Base-by-base conservation (phyloP, 2,888 invertebrate species). In the Phengaris arion region DNA sequence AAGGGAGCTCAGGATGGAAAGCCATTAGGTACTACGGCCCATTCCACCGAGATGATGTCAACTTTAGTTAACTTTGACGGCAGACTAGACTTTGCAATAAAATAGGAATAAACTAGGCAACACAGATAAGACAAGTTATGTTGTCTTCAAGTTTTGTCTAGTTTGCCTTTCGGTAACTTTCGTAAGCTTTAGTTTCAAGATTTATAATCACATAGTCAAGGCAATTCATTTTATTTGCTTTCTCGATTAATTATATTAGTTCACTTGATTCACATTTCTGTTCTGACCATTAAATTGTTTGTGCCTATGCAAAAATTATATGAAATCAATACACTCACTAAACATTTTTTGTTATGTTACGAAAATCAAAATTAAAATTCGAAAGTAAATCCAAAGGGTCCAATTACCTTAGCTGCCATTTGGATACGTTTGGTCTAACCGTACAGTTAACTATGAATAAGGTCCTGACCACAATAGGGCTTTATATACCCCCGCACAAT, bases 401-500 rank as follows among this genome's bases (percentile, higher is more conserved):
- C 68, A 77, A 77, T 81, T 88, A 93, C 93, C 93, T 93, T 93
- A 87, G 92, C 89, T 88, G 92, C 91, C 93, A 93, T 93, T 92
- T 90, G 85, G 87, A 86, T 85, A 85, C 85, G 89, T 88, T 85
- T 86, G 85, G 84, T 86, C 87, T 87, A 80, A 84, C 86, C 89
- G 87, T 86, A 92, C 90, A 89, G 89, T 88, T 81, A 85, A 89
- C 89, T 89, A 89, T 84, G 91, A 93, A 91, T 93, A 92, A 86
- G 88, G 84, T 86, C 86, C 86, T 82, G 85, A 82, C 83, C 81
- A 81, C 80, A 82, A 83, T 82, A 81, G 86, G 84, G 84, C 88
- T 88, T 90, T 88, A 86, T 86, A 86, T 80, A 81, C 83, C 87
- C 85, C 85, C 84, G 85, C 81, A 86, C 89, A 87, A 84, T 86